Evolutionary conservation across 2,888 invertebrate species (phyloP).

Genomic region (Onthophagus sagittarius): DNA sequence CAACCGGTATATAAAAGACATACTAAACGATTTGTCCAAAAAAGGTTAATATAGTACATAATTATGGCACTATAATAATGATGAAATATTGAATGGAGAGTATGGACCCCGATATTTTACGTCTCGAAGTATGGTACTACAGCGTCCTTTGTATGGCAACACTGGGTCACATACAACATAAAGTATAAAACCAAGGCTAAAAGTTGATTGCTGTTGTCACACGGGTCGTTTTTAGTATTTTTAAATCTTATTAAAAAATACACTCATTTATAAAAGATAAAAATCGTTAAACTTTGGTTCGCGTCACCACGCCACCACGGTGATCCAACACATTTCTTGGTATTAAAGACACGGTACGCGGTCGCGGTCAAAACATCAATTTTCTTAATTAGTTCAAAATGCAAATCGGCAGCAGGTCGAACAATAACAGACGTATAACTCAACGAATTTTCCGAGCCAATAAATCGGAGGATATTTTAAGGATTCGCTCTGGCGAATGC

Average conservation of each 20-base stretch:
- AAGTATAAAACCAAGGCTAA: no score
- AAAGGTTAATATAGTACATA: no score
- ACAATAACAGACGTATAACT: not conserved
- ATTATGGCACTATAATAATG: no score
- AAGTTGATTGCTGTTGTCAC: no score
- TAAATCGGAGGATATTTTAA: not conserved
- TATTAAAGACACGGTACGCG: not conserved
- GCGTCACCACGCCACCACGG: not conserved
- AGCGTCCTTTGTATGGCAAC: no score
- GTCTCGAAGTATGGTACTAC: no score
- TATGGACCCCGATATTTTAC: no score
- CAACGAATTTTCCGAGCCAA: not conserved
- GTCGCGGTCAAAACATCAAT: not conserved
- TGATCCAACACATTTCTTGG: not conserved
- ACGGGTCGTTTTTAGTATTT: no score
- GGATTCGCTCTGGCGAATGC: not conserved
- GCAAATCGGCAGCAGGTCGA: not conserved
- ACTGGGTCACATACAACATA: no score
- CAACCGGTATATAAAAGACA: no score
- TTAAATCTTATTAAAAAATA: not conserved
- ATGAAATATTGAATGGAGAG: no score
- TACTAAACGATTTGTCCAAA: no score
- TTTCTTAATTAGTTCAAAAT: not conserved
- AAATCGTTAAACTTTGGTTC: not conserved
- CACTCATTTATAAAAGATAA: not conserved